These are phyloP conservation scores for Pachypsylla venusta DNA, from an alignment of 1,140 invertebrate genomes.

Conservation along the genomic window DNA sequence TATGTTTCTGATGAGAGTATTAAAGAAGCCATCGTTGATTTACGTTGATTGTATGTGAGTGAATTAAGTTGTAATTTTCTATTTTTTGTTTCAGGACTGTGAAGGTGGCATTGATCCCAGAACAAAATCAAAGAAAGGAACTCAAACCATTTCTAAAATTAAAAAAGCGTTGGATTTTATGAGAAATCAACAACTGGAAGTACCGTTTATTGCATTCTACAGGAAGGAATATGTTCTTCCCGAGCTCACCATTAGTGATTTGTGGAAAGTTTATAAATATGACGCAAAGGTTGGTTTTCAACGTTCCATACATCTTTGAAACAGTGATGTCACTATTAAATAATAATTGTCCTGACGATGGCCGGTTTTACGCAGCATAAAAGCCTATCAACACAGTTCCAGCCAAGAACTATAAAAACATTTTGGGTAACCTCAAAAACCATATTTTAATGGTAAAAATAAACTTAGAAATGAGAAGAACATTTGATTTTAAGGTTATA, in stretches of 20 bases:
- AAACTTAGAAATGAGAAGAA: neutral
- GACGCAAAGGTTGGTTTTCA: slow-evolving; percentile 73
- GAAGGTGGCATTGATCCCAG: slow-evolving; percentile 22
- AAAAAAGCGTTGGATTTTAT: slow-evolving; percentile 91
- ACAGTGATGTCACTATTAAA: neutral
- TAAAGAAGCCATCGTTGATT: no score
- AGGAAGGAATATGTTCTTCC: slow-evolving; percentile 95
- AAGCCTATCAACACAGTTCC: no score
- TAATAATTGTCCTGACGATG: no score
- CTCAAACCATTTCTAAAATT: slow-evolving; percentile 65
- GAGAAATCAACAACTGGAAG: slow-evolving; percentile 85
- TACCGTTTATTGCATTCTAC: slow-evolving; percentile 98
- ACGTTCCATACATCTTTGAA: neutral
- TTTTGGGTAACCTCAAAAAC: neutral
- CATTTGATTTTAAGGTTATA: no score
- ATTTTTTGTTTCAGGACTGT: slow-evolving; percentile 22
- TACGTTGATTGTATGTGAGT: no score
- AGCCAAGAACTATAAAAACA: neutral
- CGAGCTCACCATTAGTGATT: slow-evolving; percentile 83
- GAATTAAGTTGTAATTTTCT: no score
- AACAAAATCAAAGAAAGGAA: slow-evolving; percentile 24
- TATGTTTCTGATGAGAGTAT: no score
- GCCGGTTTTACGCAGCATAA: no score
- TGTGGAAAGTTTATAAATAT: slow-evolving; percentile 94
- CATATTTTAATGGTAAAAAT: neutral